Base-by-base conservation (phyloP, 2,113 vertebrate species). In the Hippolais icterina region DNA sequence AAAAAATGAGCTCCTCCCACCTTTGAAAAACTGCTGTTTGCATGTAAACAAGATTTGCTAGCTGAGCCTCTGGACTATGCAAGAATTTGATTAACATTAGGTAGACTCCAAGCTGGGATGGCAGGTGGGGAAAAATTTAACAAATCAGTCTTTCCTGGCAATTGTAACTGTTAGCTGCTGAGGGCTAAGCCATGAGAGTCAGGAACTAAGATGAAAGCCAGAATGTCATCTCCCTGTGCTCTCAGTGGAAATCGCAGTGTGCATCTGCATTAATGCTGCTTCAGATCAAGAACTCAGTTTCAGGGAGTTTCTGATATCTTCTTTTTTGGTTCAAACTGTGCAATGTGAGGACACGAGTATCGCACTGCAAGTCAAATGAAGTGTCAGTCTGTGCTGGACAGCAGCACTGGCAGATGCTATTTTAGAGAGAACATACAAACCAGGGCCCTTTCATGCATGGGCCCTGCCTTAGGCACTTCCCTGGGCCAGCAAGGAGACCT, bases 291-390 rank as follows among this genome's bases (percentile, higher is more conserved):
- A 61, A 61, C 39, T 53, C 41, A 29, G 33, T 33, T 29, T 37
- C 59, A 41, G 11, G 46, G 25, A 59, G 31, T 66, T 92, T 49
- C 52, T 31, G 33, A 33, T 65, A 65, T 25, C 3, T 3, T 64
- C 1, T 23, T 41, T 10, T 59, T 42, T 59, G 31, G 37, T 35
- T 89, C 35, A 29, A 8, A 7, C 16, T 6, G 4, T 23, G 21
- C 42, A 74, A 68, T 2, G 2, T 2, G 12, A 50, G 39, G 20
- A 76, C 27, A 8, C 9, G 25, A 42, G 23, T 77, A 76, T 11
- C 0, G 0, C 13, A 3, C 20, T 10, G 16, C 1, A 5, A 39
- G 50, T 41, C 68, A 66, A 33, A 61, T 0, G 0, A 59, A 64
- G 33, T 68, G 47, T 59, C 35, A 6, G 1, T 11, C 44, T n/a